Conservation (phyloP, 92 coral and sea anemone genomes). For the Epizoanthus fatuus region DNA sequence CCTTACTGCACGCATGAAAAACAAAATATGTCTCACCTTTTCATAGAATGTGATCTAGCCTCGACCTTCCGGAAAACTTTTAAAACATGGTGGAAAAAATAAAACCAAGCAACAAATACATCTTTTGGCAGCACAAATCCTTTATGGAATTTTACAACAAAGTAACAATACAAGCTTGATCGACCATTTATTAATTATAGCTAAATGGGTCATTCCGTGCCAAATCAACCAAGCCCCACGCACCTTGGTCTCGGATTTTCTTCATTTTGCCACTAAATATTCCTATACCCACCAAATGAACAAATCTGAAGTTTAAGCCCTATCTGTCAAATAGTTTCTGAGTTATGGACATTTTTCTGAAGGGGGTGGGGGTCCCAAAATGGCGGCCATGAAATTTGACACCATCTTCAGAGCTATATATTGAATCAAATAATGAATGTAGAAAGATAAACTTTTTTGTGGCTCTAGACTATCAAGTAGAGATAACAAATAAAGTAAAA, state of each 20-base stretch:
- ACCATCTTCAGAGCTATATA: background rate
- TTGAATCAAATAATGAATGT: background rate
- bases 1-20: too few species aligned
- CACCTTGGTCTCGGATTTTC: background rate
- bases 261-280: constrained; percentile 2
- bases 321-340: background rate
- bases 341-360: background rate
- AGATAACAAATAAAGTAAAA: background rate
- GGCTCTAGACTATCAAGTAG: background rate
- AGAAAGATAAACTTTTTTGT: constrained; percentile 2
- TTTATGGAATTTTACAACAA: too few species aligned
- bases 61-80: too few species aligned
- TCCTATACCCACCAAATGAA: constrained; percentile 2
- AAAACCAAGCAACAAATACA: too few species aligned
- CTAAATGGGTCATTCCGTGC: too few species aligned
- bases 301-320: constrained; percentile 2
- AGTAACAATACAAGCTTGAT: too few species aligned
- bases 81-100: too few species aligned
- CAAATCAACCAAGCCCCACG: background rate
- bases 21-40: too few species aligned
- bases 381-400: background rate
- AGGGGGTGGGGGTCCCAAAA: background rate
- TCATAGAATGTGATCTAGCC: too few species aligned
- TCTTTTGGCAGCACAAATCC: too few species aligned
- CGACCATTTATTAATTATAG: too few species aligned